These are phyloP conservation scores for Zophobas morio DNA, from an alignment of 1,140 invertebrate species.

Conservation along the genomic window DNA sequence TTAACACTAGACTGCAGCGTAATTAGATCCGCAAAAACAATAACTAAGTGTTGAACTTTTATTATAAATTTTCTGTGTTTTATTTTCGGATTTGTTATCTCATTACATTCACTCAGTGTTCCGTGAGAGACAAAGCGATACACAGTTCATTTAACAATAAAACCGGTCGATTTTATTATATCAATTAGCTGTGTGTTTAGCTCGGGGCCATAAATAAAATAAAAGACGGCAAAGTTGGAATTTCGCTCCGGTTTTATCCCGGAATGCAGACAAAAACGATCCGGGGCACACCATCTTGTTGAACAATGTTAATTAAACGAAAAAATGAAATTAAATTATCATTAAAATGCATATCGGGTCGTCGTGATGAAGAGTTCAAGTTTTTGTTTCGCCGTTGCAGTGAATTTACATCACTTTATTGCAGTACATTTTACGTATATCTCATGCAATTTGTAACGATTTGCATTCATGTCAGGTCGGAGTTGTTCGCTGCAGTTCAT, in stretches of 20 bases:
- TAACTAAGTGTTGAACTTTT: background rate
- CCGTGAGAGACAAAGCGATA: background rate
- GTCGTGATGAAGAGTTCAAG: too few species aligned
- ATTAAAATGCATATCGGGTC: too few species aligned
- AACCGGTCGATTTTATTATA: conserved; percentile 15
- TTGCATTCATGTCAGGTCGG: too few species aligned
- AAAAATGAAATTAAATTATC: too few species aligned
- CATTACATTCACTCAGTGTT: conserved; percentile 1
- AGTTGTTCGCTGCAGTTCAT: too few species aligned
- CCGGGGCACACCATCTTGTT: too few species aligned
- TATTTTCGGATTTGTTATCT: background rate
- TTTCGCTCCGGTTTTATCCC: background rate
- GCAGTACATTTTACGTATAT: too few species aligned
- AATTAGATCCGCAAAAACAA: background rate
- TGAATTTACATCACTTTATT: too few species aligned
- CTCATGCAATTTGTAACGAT: too few species aligned
- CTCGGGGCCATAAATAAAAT: conserved; percentile 15
- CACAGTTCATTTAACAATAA: conserved; percentile 32
- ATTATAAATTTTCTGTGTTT: background rate
- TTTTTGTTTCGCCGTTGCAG: too few species aligned
- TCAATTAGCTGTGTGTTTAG: background rate
- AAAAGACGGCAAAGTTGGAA: background rate
- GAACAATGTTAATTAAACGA: too few species aligned
- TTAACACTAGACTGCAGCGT: conserved; percentile 6
- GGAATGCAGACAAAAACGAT: too few species aligned